A percentile compares a stretch with the other conserved stretches of the same genome.
Conservation (phyloP, 2,797 vertebrate species). For the Pseudocheirus occidentalis region DNA sequence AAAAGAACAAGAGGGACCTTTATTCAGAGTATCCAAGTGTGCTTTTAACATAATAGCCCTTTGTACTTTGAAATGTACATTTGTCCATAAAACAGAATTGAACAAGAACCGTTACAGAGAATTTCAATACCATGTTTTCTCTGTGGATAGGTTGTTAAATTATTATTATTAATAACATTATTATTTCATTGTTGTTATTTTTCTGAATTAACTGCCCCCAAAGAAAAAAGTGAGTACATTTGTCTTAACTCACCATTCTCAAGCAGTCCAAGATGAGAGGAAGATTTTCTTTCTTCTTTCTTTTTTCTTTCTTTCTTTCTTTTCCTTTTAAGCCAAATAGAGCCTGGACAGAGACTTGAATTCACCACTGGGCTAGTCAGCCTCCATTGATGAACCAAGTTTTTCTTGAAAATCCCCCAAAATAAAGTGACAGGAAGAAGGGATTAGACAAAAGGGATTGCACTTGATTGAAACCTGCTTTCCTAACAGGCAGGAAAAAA, state of each 20-base stretch:
- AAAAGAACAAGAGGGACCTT: neutral
- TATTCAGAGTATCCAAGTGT: slow-evolving; percentile 28
- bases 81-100: slow-evolving; percentile 31
- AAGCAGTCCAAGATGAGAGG: neutral
- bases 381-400: neutral
- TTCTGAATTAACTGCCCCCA: neutral
- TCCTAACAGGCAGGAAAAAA: neutral
- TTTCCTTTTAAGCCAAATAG: neutral
- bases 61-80: slow-evolving; percentile 34
- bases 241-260: neutral
- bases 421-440: slow-evolving; percentile 32
- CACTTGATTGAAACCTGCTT: neutral
- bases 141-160: neutral
- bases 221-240: neutral
- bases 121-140: slow-evolving; percentile 2
- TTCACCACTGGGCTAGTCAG: neutral
- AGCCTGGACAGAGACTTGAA: neutral
- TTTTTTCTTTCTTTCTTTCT: neutral
- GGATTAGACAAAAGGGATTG: neutral
- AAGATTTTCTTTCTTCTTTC: neutral
- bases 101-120: neutral
- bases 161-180: neutral
- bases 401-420: slow-evolving; percentile 14
- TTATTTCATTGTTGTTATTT: neutral
- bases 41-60: slow-evolving; percentile 38